phyloP scores from a whole-genome alignment of 2,888 invertebrate species.

The Yponomeuta plumbellus region DNA sequence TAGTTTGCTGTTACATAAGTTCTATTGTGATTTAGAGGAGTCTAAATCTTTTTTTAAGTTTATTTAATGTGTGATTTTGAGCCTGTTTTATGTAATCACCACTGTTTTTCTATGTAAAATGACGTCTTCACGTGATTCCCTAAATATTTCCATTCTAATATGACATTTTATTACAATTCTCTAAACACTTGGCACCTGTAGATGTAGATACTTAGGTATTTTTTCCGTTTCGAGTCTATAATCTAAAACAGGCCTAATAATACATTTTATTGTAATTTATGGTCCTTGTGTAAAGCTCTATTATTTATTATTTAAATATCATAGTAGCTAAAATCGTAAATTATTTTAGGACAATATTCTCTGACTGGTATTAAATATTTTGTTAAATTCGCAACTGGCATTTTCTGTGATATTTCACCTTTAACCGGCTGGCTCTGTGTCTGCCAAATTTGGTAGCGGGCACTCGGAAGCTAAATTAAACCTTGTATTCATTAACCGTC shows the following conservation, averaged over 20 bases:
- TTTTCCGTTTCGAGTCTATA: not conserved
- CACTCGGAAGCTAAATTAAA: no score
- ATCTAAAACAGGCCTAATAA: not conserved
- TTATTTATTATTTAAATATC: constrained; percentile 9
- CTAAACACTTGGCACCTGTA: no score
- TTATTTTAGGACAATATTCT: constrained; percentile 29
- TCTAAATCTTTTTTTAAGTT: constrained; percentile 18
- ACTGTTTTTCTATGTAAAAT: not conserved
- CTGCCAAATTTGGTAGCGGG: no score
- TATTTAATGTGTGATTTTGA: not conserved
- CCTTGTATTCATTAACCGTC: no score
- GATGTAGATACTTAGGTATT: not conserved
- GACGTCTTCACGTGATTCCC: no score
- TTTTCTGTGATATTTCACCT: constrained; percentile 1
- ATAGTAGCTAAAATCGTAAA: constrained; percentile 14
- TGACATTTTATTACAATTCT: no score
- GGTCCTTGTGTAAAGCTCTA: constrained; percentile 4
- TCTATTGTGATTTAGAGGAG: constrained; percentile 23
- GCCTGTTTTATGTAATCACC: not conserved
- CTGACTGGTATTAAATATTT: constrained; percentile 49
- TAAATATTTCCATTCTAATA: no score
- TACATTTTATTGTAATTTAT: not conserved
- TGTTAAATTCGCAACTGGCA: constrained; percentile 19
- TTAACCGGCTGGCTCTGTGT: no score
- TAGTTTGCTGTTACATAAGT: constrained; percentile 26